Evolutionary conservation across 2,888 invertebrate genomes (phyloP), one percentile per base, ranked within the genome.

Genomic region (Coleophora deauratella): DNA sequence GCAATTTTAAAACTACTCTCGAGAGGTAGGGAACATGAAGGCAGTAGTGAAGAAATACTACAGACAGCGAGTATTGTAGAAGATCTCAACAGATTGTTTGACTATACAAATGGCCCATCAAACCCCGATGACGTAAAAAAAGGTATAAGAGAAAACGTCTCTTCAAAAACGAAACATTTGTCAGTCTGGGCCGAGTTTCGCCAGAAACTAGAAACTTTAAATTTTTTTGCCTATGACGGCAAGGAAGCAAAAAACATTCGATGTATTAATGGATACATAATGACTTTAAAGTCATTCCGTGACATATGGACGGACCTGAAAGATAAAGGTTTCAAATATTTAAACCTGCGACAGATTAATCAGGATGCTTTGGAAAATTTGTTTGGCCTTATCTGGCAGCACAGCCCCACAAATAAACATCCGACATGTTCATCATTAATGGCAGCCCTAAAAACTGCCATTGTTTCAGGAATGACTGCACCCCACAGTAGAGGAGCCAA

Each of bases 281-380:
- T 34, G 14, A 35, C 50, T 0, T 12, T 52, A 35, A 34, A 27
- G 11, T 44, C 50, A 11, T 40, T 51, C 27, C 36, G 45, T 38
- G 44, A 48, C 37, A 57, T 54, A 47, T 54, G 46, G 54, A 45
- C 42, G 38, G 42, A 50, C 44, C 41, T 42, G 27, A 43, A 53
- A 15, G 11, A 28, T 12, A 31, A 35, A 40, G 40, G 38, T 14
- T 46, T 42, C 10, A 48, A 44, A 35, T 48, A 47, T 37, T 35
- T 50, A n/a, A 50, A 48, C 37, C 33, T 48, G 8, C 37, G 49
- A 1, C 47, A 51, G 13, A 13, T 51, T 0, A 52, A 52, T 27
- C 48, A 51, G 36, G 48, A 50, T 33, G 11, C 42, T 2, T 21
- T 50, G 9, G 50, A 52, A 41, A 50, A 49, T 31, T 31, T 50